Evolutionary conservation across 2,888 invertebrate genomes (phyloP), one percentile per base, ranked within the genome.

Genomic region (Leptopterna dolabrata): DNA sequence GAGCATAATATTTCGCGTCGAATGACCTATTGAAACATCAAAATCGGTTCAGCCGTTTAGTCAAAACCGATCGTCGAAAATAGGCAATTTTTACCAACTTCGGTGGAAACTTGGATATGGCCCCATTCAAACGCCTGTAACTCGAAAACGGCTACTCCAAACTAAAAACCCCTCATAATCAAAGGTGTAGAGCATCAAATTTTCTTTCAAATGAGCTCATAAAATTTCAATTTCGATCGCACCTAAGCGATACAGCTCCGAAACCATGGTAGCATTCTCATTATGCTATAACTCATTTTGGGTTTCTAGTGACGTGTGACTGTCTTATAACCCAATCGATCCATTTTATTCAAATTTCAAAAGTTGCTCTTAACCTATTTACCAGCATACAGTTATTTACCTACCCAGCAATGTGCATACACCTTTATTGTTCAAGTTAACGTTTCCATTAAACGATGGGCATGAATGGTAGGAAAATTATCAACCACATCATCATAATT

Each of bases 71-170:
- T 47, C 78, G 78, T 78, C 78, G n/a, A 78, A 43, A 47, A 43
- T 43, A 14, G 45, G 1, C 78, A 78, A 78, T 78, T 78, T 78
- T 78, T 78, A 43, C 78, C 45, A 78, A 78, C 78, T 78, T 78
- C 14, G 78, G 1, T n/a, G 2, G 4, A 78, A 76, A 14, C 9
- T 76, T 6, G 36, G 45, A 11, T 43, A 36, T 43, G 41, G 13
- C 19, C 45, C 7, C 14, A 14, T 78, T 78, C 45, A 45, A 78
- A 78, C 78, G 78, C 14, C 43, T 43, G 36, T 41, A 14, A 19
- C 0, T 19, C 14, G 78, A 78, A 78, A 78, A 78, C 45, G 45
- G 47, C 78, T 78, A 27, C 29, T 73, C 78, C 13, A 27, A 78
- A 16, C 43, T 13, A 78, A 78, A 78, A 78, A 78, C n/a, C 16